A percentile compares a stretch with the other conserved stretches of the same genome.
phyloP scores from a whole-genome alignment of 2,113 vertebrate species.

The Oxygymnocypris stewartii region DNA sequence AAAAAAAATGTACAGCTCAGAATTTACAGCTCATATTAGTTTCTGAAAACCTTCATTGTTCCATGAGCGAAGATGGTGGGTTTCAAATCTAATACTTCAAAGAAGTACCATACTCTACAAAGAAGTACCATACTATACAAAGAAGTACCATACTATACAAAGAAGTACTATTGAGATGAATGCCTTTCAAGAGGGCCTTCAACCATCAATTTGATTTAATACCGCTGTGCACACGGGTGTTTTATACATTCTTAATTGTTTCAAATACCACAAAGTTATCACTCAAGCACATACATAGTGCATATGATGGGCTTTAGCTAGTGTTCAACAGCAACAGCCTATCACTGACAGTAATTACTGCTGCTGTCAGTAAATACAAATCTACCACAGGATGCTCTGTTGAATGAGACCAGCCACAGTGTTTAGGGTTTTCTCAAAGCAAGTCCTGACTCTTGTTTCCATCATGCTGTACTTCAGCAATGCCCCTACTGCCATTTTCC shows the following conservation, averaged over 20 bases:
- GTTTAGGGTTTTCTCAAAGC: constrained; percentile 64
- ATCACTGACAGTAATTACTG: constrained; percentile 16
- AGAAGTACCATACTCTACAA: too few relatives aligned
- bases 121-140: too few relatives aligned
- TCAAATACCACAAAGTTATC: background rate
- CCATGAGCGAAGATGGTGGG: background rate
- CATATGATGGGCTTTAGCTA: background rate
- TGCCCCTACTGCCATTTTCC: constrained; percentile 68
- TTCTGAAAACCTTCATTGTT: background rate
- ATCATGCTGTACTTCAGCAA: constrained; percentile 64
- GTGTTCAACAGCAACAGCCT: background rate
- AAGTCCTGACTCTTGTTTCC: constrained; percentile 68
- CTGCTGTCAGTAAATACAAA: constrained; percentile 38
- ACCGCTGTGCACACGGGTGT: background rate
- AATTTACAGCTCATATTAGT: background rate
- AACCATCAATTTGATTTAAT: background rate
- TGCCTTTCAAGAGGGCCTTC: background rate
- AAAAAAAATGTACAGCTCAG: background rate
- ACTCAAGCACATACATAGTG: background rate
- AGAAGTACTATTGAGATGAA: background rate
- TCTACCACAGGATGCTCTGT: constrained; percentile 32
- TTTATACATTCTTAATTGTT: background rate
- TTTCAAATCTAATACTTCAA: background rate
- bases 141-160: too few relatives aligned
- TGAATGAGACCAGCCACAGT: constrained; percentile 54